Percentiles rank a stretch among this genome's conserved stretches.
Conservation (phyloP, 2,888 invertebrate genomes). For the Drosophila picticornis region DNA sequence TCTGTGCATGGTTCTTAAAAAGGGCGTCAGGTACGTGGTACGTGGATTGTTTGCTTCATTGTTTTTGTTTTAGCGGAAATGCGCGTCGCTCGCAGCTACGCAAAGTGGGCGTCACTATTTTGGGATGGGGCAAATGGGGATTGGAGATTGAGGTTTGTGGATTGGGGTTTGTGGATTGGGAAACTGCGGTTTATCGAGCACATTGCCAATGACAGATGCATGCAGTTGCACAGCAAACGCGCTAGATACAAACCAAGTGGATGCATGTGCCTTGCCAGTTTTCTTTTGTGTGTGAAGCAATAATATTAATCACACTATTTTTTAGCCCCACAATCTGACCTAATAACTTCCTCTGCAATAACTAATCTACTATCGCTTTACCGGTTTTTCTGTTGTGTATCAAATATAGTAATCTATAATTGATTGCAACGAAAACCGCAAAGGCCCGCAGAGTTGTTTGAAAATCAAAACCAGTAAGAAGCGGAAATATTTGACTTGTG, state of each 20-base stretch:
- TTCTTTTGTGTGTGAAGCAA: background rate
- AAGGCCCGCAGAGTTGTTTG: constrained; percentile 34
- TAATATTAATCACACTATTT: background rate
- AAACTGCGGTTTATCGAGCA: constrained; percentile 35
- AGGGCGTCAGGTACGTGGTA: constrained; percentile 69
- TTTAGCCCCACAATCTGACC: background rate
- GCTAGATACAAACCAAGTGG: background rate
- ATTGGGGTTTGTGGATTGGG: background rate
- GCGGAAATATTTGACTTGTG: background rate
- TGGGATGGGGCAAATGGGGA: constrained; percentile 13
- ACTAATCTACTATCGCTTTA: constrained; percentile 21
- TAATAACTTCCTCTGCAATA: background rate
- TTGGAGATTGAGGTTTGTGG: background rate
- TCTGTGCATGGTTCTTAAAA: constrained; percentile 32
- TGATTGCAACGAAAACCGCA: constrained; percentile 30
- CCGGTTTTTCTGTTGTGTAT: constrained; percentile 26
- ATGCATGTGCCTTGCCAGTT: background rate
- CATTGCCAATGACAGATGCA: constrained; percentile 65
- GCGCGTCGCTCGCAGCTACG: constrained; percentile 61
- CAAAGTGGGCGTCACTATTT: constrained; percentile 56
- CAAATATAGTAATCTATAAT: background rate
- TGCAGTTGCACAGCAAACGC: constrained; percentile 37
- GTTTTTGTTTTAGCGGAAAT: constrained; percentile 61
- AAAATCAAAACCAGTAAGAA: constrained; percentile 19
- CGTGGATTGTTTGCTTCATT: constrained; percentile 8